These are phyloP conservation scores for Drosophila trichaetosa DNA, from an alignment of 2,888 invertebrate genomes.

Conservation along the genomic window DNA sequence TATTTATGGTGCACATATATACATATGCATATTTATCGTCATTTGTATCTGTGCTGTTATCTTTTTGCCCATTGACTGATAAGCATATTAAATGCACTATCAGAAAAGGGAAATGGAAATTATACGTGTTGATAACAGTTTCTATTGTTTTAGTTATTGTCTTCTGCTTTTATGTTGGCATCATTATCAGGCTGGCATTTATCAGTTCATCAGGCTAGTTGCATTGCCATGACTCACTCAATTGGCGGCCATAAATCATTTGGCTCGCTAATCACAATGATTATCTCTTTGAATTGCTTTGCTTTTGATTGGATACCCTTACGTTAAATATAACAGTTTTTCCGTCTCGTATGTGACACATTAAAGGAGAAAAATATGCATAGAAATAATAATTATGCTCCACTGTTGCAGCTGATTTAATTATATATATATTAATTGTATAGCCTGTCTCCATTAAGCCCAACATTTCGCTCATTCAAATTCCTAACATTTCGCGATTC, in stretches of 20 bases:
- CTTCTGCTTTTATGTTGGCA: background rate
- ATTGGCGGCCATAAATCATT: conserved; percentile 47
- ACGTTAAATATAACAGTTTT: background rate
- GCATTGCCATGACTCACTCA: conserved; percentile 26
- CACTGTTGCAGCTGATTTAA: too few species aligned
- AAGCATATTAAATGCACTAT: conserved; percentile 33
- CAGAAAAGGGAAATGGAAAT: conserved; percentile 35
- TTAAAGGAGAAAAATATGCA: too few species aligned
- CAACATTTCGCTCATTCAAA: too few species aligned
- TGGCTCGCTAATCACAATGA: conserved; percentile 39
- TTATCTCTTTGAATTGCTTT: background rate
- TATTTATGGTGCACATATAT: background rate
- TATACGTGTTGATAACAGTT: conserved; percentile 12
- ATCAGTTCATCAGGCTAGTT: conserved; percentile 10
- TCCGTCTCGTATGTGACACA: background rate
- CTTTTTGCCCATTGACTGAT: conserved; percentile 16
- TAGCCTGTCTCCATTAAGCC: too few species aligned
- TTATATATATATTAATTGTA: too few species aligned
- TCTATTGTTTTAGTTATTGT: background rate
- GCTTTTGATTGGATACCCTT: background rate
- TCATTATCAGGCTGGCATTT: conserved; percentile 9
- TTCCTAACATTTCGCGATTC: too few species aligned
- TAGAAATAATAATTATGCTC: background rate
- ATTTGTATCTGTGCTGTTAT: conserved; percentile 17
- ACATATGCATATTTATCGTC: conserved; percentile 1